Conservation (phyloP, 1,140 invertebrate species). For the Drosophila prosaltans region DNA sequence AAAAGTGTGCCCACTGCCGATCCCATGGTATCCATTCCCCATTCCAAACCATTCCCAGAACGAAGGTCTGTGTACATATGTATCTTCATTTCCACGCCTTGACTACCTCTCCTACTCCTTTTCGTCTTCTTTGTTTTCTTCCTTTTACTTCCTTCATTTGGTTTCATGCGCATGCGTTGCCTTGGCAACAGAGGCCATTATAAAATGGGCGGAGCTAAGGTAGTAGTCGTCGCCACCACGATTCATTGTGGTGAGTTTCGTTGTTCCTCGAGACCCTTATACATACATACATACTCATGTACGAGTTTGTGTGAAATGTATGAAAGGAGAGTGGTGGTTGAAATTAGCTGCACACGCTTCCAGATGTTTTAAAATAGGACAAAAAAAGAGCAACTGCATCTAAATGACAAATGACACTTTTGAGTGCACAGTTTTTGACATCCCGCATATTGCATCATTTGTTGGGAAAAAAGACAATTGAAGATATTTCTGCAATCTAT, state of each 20-base stretch:
- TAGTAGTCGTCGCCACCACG: conserved; percentile 37
- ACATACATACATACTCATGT: not conserved
- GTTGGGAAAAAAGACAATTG: not conserved
- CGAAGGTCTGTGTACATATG: not conserved
- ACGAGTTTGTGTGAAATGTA: not conserved
- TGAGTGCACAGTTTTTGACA: not conserved
- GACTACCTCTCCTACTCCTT: conserved; percentile 8
- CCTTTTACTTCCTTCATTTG: conserved; percentile 1
- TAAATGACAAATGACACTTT: conserved; percentile 5
- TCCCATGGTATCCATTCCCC: conserved; percentile 26
- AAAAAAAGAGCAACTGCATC: not conserved
- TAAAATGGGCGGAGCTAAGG: conserved; percentile 77
- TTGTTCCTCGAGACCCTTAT: conserved; percentile 33
- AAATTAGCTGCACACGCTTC: not conserved
- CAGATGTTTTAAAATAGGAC: conserved; percentile 5
- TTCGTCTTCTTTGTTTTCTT: not conserved
- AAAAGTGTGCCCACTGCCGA: conserved; percentile 49
- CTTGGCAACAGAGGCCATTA: conserved; percentile 64
- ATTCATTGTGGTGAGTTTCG: conserved; percentile 65
- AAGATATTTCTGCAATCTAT: not conserved
- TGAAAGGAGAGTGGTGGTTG: not conserved
- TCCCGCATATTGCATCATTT: conserved; percentile 6
- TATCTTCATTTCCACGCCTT: conserved; percentile 19
- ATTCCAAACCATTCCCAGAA: conserved; percentile 8
- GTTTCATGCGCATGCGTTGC: conserved; percentile 60